Evolutionary conservation across 1,140 invertebrate species (phyloP).

Genomic region (Liolophura sinensis): DNA sequence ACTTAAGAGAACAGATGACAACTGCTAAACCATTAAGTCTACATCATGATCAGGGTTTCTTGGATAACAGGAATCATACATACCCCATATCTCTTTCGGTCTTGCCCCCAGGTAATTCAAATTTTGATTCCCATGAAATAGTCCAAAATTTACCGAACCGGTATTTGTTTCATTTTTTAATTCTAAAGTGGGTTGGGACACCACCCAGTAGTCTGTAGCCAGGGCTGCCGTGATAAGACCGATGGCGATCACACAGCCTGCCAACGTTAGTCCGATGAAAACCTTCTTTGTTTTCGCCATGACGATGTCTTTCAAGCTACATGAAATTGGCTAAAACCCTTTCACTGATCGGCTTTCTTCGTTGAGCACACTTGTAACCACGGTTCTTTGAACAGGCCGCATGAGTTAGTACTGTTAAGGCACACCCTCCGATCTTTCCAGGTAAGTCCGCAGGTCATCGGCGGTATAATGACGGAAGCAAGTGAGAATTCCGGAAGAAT

Average conservation of each 20-base stretch:
- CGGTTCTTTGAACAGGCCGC: too few species aligned
- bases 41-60: too few species aligned
- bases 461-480: too few species aligned
- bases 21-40: too few species aligned
- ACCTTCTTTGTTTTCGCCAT: constrained; percentile 35
- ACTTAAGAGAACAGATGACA: too few species aligned
- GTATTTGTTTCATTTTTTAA: constrained; percentile 64
- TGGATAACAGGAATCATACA: not conserved
- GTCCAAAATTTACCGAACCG: constrained; percentile 78
- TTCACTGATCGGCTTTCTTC: too few species aligned
- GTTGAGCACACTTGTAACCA: too few species aligned
- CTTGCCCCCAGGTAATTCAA: constrained; percentile 65
- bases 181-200: constrained; percentile 58
- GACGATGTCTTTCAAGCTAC: not conserved
- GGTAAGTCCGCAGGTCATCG: too few species aligned
- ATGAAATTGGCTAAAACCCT: too few species aligned
- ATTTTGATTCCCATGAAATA: constrained; percentile 82
- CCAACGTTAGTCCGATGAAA: constrained; percentile 86
- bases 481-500: too few species aligned
- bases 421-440: too few species aligned
- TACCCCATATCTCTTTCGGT: constrained; percentile 40
- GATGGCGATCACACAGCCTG: constrained; percentile 80
- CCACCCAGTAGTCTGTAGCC: constrained; percentile 87
- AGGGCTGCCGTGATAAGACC: constrained; percentile 80
- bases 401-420: too few species aligned